phyloP scores from a whole-genome alignment of 2,888 invertebrate genomes.

The Pristionchus entomophagus region DNA sequence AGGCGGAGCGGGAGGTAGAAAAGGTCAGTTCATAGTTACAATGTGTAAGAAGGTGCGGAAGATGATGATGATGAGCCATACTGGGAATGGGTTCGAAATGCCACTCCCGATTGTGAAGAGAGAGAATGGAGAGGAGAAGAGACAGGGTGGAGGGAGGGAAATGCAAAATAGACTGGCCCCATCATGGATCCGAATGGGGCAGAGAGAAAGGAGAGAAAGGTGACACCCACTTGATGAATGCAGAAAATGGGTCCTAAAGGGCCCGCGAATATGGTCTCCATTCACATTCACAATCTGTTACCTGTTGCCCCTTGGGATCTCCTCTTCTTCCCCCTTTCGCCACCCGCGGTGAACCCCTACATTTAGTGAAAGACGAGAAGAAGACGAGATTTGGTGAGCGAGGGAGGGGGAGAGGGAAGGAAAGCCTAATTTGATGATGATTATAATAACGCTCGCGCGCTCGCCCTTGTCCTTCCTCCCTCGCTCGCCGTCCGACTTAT shows the following conservation, averaged over 20 bases:
- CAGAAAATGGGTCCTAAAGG: slow-evolving; percentile 33
- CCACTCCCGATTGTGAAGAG: too few species aligned
- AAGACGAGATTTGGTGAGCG: slow-evolving; percentile 27
- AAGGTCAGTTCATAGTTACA: slow-evolving; percentile 26
- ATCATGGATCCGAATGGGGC: slow-evolving; percentile 19
- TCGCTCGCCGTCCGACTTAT: slow-evolving; percentile 44
- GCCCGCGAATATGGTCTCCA: slow-evolving; percentile 25
- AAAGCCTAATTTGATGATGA: slow-evolving; percentile 49
- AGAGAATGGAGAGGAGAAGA: background rate
- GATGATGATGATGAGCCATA: slow-evolving; percentile 25
- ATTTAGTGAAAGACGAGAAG: slow-evolving; percentile 45
- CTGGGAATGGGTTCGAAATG: slow-evolving; percentile 7
- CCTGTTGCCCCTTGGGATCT: background rate
- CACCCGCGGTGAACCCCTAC: background rate
- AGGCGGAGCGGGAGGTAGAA: too few species aligned
- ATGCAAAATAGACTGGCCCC: slow-evolving; percentile 50
- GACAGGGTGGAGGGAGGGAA: slow-evolving; percentile 46
- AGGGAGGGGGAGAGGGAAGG: background rate
- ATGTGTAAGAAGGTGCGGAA: slow-evolving; percentile 7
- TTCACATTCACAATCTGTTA: slow-evolving; percentile 32
- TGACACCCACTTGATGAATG: slow-evolving; percentile 47
- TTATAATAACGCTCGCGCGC: slow-evolving; percentile 1
- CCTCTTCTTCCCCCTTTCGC: background rate
- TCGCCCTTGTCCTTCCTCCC: slow-evolving; percentile 31
- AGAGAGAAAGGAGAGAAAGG: slow-evolving; percentile 23